phyloP scores from a whole-genome alignment of 1,140 invertebrate genomes.

The Oedothorax gibbosus region DNA sequence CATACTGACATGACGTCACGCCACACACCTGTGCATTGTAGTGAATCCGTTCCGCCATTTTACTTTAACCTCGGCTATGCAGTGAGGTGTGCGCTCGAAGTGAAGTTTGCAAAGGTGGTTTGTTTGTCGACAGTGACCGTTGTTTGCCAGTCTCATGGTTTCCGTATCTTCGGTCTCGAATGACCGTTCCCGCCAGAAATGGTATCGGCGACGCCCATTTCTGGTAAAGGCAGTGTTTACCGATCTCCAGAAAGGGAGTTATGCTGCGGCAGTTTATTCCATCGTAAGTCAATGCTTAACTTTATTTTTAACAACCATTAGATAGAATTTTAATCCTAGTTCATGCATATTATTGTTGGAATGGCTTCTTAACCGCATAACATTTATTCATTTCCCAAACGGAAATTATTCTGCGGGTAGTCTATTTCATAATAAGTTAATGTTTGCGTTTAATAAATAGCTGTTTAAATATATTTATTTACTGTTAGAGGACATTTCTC shows the following conservation, averaged over 20 bases:
- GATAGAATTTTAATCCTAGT: no score
- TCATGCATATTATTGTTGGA: no score
- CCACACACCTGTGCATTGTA: no score
- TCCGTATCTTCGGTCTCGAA: constrained; percentile 33
- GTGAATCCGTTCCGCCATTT: constrained; percentile 44
- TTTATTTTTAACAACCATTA: not conserved
- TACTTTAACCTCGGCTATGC: not conserved
- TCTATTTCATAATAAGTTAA: no score
- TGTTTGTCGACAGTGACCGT: constrained; percentile 12
- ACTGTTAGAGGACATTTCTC: no score
- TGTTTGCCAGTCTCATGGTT: constrained; percentile 17
- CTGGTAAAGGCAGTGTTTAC: constrained; percentile 65
- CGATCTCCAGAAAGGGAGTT: constrained; percentile 67
- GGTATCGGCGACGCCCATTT: constrained; percentile 65
- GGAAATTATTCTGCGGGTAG: no score
- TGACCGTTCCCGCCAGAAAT: constrained; percentile 55
- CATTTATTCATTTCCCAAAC: no score
- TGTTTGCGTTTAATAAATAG: no score
- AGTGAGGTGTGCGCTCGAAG: not conserved
- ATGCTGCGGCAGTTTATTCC: constrained; percentile 66
- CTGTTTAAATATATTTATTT: no score
- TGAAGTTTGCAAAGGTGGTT: constrained; percentile 9
- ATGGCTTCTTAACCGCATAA: no score
- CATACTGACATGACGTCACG: constrained; percentile 28
- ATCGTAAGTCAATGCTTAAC: constrained; percentile 64